These are phyloP conservation scores for Callionymus lyra DNA, from an alignment of 2,113 vertebrate species.

Conservation along the genomic window DNA sequence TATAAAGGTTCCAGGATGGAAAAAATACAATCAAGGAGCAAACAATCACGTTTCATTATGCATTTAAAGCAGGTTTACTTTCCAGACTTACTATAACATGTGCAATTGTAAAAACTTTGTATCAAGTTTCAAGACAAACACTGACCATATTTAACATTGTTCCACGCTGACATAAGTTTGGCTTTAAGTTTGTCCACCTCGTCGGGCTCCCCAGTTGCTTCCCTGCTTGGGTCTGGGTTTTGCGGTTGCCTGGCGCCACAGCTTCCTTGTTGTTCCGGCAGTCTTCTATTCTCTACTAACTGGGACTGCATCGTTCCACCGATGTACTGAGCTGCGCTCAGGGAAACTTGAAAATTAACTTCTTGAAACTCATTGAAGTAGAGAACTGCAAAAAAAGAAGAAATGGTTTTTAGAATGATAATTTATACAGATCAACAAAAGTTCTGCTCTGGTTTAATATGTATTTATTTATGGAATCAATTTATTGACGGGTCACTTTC, in stretches of 20 bases:
- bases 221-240: constrained; percentile 26
- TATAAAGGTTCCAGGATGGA: no score
- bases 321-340: constrained; percentile 73
- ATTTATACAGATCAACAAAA: no score
- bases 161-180: constrained; percentile 82
- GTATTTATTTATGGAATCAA: no score
- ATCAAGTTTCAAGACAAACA: neutral
- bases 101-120: no score
- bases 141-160: constrained; percentile 88
- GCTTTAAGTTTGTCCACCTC: constrained; percentile 85
- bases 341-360: constrained; percentile 85
- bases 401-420: no score
- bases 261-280: constrained; percentile 48
- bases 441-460: no score
- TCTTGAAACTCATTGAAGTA: constrained; percentile 40
- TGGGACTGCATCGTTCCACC: constrained; percentile 67
- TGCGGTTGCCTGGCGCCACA: constrained; percentile 27
- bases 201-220: constrained; percentile 64
- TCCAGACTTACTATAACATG: no score
- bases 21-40: no score
- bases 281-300: constrained; percentile 41
- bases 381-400: constrained; percentile 19
- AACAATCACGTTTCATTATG: no score
- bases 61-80: neutral
- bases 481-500: no score